These are phyloP conservation scores for Pangasius mekongensis DNA, from an alignment of 2,797 vertebrate species.

Conservation along the genomic window DNA sequence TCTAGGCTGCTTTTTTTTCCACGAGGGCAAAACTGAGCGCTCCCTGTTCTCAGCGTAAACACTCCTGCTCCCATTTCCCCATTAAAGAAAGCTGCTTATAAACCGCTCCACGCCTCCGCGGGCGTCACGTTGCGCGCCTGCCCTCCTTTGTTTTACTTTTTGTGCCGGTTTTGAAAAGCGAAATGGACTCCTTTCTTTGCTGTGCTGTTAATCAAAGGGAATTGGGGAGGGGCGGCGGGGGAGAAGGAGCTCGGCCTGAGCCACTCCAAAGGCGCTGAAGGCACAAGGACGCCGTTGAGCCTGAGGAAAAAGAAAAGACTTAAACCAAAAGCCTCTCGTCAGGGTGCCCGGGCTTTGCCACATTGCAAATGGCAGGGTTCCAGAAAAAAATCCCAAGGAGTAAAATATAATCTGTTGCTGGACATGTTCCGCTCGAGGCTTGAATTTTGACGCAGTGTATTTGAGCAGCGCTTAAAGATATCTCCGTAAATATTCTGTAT, in stretches of 20 bases:
- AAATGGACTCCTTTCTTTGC: conserved; percentile 38
- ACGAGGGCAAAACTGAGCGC: conserved; percentile 12
- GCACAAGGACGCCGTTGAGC: conserved; percentile 31
- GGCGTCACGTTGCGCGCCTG: conserved; percentile 36
- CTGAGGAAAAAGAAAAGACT: conserved; percentile 27
- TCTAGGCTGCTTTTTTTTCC: background rate
- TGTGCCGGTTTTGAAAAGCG: conserved; percentile 47
- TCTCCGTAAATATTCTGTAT: background rate
- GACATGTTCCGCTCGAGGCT: background rate
- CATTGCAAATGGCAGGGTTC: conserved; percentile 28
- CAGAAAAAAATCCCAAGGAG: background rate
- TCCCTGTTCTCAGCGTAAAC: conserved; percentile 20
- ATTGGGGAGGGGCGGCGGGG: background rate
- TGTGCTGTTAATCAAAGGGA: conserved; percentile 37
- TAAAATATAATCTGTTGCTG: conserved; percentile 27
- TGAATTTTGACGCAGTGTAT: background rate
- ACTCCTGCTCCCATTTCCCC: background rate
- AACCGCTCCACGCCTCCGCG: conserved; percentile 17
- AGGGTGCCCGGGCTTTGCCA: conserved; percentile 29
- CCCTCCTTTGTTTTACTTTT: conserved; percentile 45
- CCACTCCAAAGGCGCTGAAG: conserved; percentile 35
- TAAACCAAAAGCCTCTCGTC: conserved; percentile 36
- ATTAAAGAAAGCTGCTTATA: conserved; percentile 6
- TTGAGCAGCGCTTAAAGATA: background rate
- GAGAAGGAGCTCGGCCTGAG: conserved; percentile 10